Base-by-base conservation (phyloP, 2,797 vertebrate genomes). In the Intellagama lesueurii region DNA sequence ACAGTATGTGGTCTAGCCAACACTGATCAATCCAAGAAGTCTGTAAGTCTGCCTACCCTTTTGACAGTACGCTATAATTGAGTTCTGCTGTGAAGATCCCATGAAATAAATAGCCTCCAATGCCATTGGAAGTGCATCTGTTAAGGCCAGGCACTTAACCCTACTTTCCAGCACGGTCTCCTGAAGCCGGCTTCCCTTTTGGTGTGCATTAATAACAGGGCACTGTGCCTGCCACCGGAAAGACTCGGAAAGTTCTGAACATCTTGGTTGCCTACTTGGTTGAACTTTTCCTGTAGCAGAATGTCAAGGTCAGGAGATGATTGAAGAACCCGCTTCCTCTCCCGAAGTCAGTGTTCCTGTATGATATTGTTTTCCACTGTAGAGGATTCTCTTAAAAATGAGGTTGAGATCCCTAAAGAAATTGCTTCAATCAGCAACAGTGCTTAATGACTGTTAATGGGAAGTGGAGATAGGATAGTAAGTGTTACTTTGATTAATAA, bases 381-480 rank as follows among this genome's bases (percentile, higher is more conserved):
- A 97, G 96, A 96, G 97, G 94, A 93, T 96, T 98, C 97, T 96
- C 96, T 97, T 97, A 97, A 97, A 98, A 97, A 98, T 97, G 97
- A 98, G 97, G 96, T 97, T 97, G 97, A 97, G 97, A 97, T 97
- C 97, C 97, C 97, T 96, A 97, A 97, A 97, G 97, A 98, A 98
- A 98, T 97, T 97, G 97, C 97, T 98, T 98, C 97, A 97, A 98
- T 98, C 97, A 98, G 97, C 97, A 97, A 97, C 96, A 96, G 95
- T 95, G 96, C 97, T 98, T 98, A 98, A 98, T 98, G 97, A 97
- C 97, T 97, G 97, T 97, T 97, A 98, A 97, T 97, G 97, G 97
- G 97, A 97, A 98, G 96, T 97, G 97, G 97, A 98, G 97, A 98
- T 98, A 98, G 97, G 97, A 97, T 97, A 98, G 97, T 97, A 97